Conservation (phyloP, 2,797 vertebrate species). For the Xerus rutilus region DNA sequence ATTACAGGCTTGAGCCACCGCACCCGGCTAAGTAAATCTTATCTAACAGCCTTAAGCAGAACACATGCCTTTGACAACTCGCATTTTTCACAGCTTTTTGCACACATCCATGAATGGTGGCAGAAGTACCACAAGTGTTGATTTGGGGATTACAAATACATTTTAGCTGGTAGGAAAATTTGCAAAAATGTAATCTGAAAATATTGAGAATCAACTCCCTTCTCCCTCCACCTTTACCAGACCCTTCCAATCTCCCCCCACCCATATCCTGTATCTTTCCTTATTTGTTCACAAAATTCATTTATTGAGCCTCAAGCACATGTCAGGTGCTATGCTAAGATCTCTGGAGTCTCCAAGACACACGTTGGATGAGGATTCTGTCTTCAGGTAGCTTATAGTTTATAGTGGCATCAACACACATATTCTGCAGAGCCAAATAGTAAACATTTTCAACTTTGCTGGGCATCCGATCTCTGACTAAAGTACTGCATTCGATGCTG, state of each 20-base stretch:
- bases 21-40: background rate
- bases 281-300: background rate
- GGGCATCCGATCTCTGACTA: background rate
- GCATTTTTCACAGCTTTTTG: background rate
- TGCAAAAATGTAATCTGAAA: background rate
- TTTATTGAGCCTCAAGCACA: background rate
- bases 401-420: background rate
- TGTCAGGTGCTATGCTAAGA: background rate
- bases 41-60: background rate
- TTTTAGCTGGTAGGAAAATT: background rate
- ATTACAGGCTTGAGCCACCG: too few species aligned
- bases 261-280: background rate
- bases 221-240: background rate
- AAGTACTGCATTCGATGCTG: too few species aligned
- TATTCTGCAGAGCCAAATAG: background rate
- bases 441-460: background rate
- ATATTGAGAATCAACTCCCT: background rate
- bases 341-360: background rate
- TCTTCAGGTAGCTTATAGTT: background rate
- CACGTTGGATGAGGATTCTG: background rate
- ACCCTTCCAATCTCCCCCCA: background rate
- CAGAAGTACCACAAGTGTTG: background rate
- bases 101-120: accelerated
- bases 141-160: background rate
- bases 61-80: background rate